Percentiles rank a stretch among this genome's conserved stretches.
These are phyloP conservation scores for Cercopithecus mona DNA, from an alignment of 2,113 vertebrate genomes.

Conservation along the genomic window DNA sequence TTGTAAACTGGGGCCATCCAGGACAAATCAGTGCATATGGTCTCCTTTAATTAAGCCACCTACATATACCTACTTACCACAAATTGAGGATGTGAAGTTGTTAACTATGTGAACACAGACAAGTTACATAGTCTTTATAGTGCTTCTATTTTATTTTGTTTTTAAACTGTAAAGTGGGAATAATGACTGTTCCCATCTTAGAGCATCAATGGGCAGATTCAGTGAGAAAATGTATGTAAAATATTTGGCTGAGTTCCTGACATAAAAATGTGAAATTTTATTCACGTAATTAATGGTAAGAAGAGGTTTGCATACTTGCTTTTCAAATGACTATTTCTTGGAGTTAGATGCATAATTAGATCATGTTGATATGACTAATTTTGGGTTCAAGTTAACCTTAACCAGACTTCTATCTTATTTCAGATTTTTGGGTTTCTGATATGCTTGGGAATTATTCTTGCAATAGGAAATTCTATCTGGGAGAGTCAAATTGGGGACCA, in stretches of 20 bases:
- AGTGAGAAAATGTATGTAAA: slow-evolving; percentile 28
- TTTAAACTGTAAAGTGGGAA: background rate
- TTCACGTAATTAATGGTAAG: background rate
- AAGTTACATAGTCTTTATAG: background rate
- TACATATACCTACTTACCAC: background rate
- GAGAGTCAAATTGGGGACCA: slow-evolving; percentile 80
- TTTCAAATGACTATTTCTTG: slow-evolving; percentile 50
- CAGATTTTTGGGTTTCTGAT: slow-evolving; percentile 89
- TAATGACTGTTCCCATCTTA: background rate
- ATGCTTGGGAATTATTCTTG: slow-evolving; percentile 86
- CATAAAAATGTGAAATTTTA: slow-evolving; percentile 21
- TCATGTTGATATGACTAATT: slow-evolving; percentile 29
- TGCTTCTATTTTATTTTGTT: background rate
- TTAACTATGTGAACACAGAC: background rate
- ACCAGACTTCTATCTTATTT: slow-evolving; percentile 58
- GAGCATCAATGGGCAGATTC: slow-evolving; percentile 20
- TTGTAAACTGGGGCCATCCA: background rate
- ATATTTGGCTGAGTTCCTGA: background rate
- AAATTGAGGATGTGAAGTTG: background rate
- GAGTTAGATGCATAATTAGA: background rate
- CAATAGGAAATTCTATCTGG: slow-evolving; percentile 88
- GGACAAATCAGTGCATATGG: background rate
- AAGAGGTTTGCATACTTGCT: slow-evolving; percentile 7
- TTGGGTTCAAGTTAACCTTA: slow-evolving; percentile 38
- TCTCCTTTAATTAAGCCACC: background rate